Evolutionary conservation across 2,797 vertebrate species (phyloP).

Genomic region (Onychomys leucogaster): DNA sequence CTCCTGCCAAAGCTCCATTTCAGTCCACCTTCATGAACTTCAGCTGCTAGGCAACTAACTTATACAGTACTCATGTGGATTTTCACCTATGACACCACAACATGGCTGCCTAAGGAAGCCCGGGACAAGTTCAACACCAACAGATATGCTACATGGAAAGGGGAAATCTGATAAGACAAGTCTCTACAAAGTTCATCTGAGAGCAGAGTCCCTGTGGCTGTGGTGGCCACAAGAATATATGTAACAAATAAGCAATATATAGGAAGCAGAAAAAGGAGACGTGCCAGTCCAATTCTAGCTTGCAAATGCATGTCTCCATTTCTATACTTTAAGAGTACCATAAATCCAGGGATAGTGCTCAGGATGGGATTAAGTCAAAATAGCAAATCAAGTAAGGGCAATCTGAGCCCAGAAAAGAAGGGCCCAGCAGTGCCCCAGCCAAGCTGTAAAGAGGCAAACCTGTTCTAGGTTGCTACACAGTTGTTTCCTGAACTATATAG

Average conservation of each 20-base stretch:
- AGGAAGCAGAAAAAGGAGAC: background rate
- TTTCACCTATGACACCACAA: background rate
- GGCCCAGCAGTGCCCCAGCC: background rate
- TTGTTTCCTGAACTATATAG: slow-evolving; percentile 13
- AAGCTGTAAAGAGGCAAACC: background rate
- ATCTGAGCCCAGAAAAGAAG: background rate
- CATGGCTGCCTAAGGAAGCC: background rate
- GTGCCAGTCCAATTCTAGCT: background rate
- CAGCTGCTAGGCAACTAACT: slow-evolving; percentile 68
- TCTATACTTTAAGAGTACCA: background rate
- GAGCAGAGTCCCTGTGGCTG: background rate
- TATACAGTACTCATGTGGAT: background rate
- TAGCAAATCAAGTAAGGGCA: background rate
- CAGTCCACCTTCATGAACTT: slow-evolving; percentile 38
- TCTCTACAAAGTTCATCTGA: background rate
- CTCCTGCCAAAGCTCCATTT: background rate
- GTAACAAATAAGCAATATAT: background rate
- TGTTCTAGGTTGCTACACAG: slow-evolving; percentile 13
- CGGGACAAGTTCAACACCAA: background rate
- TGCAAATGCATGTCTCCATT: background rate
- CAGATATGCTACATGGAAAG: background rate
- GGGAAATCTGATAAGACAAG: no score
- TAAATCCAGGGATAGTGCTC: background rate
- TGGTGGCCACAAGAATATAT: background rate
- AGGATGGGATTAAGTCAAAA: background rate